Percentiles rank a stretch among this genome's conserved stretches.
phyloP scores from a whole-genome alignment of 2,797 vertebrate genomes.

The Sebastes umbrosus region DNA sequence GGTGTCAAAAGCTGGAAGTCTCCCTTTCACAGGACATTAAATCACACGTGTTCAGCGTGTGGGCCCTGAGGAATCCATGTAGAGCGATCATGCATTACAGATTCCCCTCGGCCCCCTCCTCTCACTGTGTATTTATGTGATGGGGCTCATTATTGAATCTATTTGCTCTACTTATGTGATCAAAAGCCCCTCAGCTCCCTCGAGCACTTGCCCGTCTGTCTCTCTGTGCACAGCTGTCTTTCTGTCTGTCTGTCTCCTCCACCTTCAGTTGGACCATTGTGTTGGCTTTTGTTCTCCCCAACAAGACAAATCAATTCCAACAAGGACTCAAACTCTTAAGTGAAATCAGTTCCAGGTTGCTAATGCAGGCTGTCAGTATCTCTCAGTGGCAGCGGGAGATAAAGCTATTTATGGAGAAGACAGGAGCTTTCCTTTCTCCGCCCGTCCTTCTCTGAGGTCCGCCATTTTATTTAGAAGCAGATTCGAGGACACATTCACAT shows the following conservation, averaged over 20 bases:
- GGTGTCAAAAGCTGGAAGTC: background rate
- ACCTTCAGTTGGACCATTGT: constrained; percentile 19
- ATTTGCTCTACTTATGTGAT: constrained; percentile 39
- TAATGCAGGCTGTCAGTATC: constrained; percentile 52
- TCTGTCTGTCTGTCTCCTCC: background rate
- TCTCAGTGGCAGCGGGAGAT: constrained; percentile 36
- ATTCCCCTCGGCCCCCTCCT: background rate
- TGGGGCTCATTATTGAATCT: constrained; percentile 35
- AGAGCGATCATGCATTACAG: background rate
- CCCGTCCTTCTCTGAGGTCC: background rate
- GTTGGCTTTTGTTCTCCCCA: constrained; percentile 41
- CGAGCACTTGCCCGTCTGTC: background rate
- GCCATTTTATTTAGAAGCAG: constrained; percentile 1
- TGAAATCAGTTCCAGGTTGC: constrained; percentile 43
- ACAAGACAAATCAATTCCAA: constrained; percentile 44
- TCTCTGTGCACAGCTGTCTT: background rate
- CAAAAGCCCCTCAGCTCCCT: constrained; percentile 21
- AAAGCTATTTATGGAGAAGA: constrained; percentile 38
- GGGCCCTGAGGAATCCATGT: background rate
- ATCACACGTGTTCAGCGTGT: constrained; percentile 1
- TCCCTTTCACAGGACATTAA: constrained; percentile 14
- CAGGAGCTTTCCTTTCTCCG: background rate
- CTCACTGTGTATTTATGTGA: constrained; percentile 19
- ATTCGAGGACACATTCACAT: constrained; percentile 3
- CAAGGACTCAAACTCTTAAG: constrained; percentile 37